Evolutionary conservation across 2,888 invertebrate species (phyloP).

Genomic region (Nezara viridula): DNA sequence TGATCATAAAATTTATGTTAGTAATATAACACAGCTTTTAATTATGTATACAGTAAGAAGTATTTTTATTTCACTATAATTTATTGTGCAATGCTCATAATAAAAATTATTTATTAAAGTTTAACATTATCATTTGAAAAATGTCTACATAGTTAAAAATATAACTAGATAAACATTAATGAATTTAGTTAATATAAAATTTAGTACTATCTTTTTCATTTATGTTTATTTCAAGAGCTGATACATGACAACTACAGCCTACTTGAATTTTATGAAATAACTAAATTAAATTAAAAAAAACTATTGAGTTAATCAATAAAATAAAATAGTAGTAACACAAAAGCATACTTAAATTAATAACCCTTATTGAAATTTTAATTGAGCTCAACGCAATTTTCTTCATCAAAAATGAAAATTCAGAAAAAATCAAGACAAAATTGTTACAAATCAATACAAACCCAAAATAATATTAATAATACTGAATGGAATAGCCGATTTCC

Average conservation of each 20-base stretch:
- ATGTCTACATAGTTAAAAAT: neutral
- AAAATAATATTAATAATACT: neutral
- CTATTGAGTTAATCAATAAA: neutral
- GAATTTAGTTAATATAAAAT: neutral
- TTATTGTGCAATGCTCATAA: neutral
- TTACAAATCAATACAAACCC: neutral
- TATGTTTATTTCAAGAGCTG: too few relatives aligned
- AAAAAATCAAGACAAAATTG: neutral
- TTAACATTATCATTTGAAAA: neutral
- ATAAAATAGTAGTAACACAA: neutral
- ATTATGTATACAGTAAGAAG: too few relatives aligned
- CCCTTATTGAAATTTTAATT: neutral
- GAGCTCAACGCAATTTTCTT: neutral
- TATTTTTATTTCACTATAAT: neutral
- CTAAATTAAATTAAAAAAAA: too few relatives aligned
- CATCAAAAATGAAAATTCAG: neutral
- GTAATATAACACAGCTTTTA: neutral
- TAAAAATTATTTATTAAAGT: neutral
- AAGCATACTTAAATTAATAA: neutral
- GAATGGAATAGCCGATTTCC: neutral
- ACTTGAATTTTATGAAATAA: too few relatives aligned
- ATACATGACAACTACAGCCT: too few relatives aligned
- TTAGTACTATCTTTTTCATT: too few relatives aligned
- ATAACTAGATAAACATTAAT: neutral
- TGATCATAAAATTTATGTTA: neutral